Percentiles rank a stretch among this genome's conserved stretches.
phyloP scores from a whole-genome alignment of 1,140 invertebrate species.

The Papilio helenus region DNA sequence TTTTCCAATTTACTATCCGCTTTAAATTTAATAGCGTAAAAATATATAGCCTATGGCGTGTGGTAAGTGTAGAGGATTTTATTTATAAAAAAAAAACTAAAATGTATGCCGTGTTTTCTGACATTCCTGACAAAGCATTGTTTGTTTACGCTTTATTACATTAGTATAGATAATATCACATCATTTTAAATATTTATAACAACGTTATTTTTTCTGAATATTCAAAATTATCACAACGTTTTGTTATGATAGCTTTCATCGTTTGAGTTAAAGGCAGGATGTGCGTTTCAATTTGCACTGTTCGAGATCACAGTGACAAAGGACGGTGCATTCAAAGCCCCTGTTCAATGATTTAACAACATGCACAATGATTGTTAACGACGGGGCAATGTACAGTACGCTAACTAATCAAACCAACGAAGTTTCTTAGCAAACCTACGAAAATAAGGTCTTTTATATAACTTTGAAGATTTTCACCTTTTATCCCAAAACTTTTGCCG shows the following conservation, averaged over 20 bases:
- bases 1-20: no score
- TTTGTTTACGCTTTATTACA: no score
- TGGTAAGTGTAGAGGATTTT: no score
- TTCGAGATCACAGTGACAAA: neutral
- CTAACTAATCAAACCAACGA: neutral
- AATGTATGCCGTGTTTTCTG: no score
- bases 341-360: neutral
- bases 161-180: no score
- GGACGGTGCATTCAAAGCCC: neutral
- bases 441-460: neutral
- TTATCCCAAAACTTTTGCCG: neutral
- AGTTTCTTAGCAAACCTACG: neutral
- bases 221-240: no score
- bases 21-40: no score
- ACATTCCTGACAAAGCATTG: no score
- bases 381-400: neutral
- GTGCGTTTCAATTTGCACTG: neutral
- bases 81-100: no score
- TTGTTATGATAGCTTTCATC: neutral
- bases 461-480: neutral
- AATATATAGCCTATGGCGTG: no score
- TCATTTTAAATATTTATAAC: no score
- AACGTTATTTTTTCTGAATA: no score
- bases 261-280: neutral
- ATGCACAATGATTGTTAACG: constrained; percentile 3